A percentile compares a stretch with the other conserved stretches of the same genome.
Conservation (phyloP, 2,888 invertebrate genomes). For the Caenorhabditis zanzibari region DNA sequence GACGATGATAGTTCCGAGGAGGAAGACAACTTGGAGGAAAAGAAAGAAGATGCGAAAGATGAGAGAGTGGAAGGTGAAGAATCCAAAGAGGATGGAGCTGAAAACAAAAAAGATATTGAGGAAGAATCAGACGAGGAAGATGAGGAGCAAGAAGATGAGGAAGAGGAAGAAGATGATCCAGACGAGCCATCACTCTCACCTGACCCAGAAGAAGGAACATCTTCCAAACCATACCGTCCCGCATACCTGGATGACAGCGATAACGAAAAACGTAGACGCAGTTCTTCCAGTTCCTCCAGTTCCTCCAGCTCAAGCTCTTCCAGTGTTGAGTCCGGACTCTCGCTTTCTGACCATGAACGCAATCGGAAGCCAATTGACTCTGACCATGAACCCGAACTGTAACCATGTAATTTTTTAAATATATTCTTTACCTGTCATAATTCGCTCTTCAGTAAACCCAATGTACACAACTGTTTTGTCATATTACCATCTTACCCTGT, state of each 20-base stretch:
- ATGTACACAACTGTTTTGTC: no score
- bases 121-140: not conserved
- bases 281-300: conserved; percentile 9
- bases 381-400: not conserved
- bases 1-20: not conserved
- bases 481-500: no score
- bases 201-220: conserved; percentile 19
- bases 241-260: not conserved
- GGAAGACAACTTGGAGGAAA: not conserved
- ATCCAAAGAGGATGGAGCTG: not conserved
- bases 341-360: conserved; percentile 18
- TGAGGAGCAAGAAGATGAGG: conserved; percentile 3
- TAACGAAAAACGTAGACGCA: not conserved
- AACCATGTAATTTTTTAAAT: not conserved
- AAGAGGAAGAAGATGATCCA: not conserved
- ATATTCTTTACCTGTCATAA: not conserved
- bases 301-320: conserved; percentile 11
- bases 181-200: not conserved
- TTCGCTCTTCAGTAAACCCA: not conserved
- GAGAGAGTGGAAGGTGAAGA: not conserved
- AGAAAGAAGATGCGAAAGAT: not conserved
- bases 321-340: conserved; percentile 23
- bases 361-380: not conserved
- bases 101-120: not conserved
- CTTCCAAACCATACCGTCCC: not conserved